A percentile compares a stretch with the other conserved stretches of the same genome.
Conservation (phyloP, 1,140 invertebrate genomes). For the Heliconius hermathena region DNA sequence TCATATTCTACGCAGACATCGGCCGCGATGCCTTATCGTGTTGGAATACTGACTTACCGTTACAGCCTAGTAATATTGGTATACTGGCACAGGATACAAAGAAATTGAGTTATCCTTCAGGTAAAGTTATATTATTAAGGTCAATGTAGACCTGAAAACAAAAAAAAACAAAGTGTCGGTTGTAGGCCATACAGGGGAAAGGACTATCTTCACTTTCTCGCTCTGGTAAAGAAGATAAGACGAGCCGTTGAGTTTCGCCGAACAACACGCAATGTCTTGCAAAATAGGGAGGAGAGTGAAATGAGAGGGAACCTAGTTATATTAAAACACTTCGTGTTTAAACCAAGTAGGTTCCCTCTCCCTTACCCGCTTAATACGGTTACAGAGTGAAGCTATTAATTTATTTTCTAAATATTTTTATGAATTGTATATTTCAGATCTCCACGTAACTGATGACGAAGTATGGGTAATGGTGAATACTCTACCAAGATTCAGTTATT, state of each 20-base stretch:
- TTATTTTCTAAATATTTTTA: neutral
- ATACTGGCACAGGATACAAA: slow-evolving; percentile 82
- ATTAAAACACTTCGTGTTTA: no score
- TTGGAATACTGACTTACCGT: slow-evolving; percentile 84
- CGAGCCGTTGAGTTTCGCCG: no score
- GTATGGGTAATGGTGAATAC: slow-evolving; percentile 84
- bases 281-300: no score
- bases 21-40: slow-evolving; percentile 86
- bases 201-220: no score
- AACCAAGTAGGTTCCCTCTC: neutral
- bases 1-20: slow-evolving; percentile 87
- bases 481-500: slow-evolving; percentile 83
- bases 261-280: no score
- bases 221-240: no score
- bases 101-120: slow-evolving; percentile 86
- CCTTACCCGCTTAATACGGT: neutral
- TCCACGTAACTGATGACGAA: slow-evolving; percentile 80
- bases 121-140: slow-evolving; percentile 42
- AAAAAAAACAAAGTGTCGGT: no score
- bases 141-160: no score
- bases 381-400: neutral
- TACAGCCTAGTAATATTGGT: slow-evolving; percentile 82
- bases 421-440: slow-evolving; percentile 53
- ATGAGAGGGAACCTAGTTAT: no score
- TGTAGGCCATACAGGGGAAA: no score